Conservation (phyloP, 2,888 invertebrate genomes). For the Agonopterix subpropinquella region DNA sequence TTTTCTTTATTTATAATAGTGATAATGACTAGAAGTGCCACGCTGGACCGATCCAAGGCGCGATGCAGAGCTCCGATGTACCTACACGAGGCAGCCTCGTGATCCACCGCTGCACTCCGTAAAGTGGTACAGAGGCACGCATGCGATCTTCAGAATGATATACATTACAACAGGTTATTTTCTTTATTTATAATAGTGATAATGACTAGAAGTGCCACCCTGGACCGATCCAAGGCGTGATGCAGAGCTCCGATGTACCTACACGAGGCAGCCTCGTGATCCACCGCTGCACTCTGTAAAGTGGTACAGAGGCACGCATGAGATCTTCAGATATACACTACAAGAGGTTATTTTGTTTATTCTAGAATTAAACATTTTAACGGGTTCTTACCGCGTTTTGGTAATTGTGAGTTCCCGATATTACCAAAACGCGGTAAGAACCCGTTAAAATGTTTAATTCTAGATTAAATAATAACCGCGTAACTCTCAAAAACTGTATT, state of each 20-base stretch:
- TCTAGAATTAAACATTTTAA: no score
- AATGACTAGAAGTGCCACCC: constrained; percentile 41
- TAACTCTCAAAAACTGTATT: no score
- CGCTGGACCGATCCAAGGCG: constrained; percentile 55
- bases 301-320: constrained; percentile 81
- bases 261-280: constrained; percentile 46
- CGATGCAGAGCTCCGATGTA: constrained; percentile 50
- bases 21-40: constrained; percentile 36
- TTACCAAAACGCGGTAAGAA: no score
- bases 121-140: constrained; percentile 83
- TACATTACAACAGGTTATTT: constrained; percentile 54
- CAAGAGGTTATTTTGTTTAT: constrained; percentile 40
- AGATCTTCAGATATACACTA: constrained; percentile 64
- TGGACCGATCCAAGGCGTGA: constrained; percentile 57
- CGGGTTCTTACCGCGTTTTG: no score
- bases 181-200: background rate
- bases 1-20: background rate
- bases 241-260: constrained; percentile 49
- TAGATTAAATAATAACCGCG: no score
- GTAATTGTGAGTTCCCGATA: no score
- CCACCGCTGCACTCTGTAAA: constrained; percentile 83
- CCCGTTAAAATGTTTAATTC: no score
- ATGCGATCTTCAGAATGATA: constrained; percentile 67
- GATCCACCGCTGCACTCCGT: constrained; percentile 81
- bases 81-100: constrained; percentile 43